Evolutionary conservation across 2,888 invertebrate species (phyloP), one percentile per base, ranked within the genome.

Genomic region (Yponomeuta cagnagella): DNA sequence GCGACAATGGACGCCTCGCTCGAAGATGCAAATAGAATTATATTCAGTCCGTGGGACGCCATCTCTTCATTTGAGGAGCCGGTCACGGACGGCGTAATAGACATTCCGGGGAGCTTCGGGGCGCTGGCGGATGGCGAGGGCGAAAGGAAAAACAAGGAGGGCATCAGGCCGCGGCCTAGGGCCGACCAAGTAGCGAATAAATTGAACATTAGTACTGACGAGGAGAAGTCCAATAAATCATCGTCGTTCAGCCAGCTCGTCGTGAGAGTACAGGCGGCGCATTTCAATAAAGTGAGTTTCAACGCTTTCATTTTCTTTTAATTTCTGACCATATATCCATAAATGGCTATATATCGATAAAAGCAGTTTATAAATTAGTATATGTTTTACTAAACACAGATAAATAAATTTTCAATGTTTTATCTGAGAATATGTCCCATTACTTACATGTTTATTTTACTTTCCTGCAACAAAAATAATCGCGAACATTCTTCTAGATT

Each of bases 1-100:
- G 83, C 84, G 81, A 86, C 87, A 83, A 84, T 84, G 74, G 90
- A 91, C 80, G 80, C 89, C 73, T 91, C 90, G 71, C 85, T 92
- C 73, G 92, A 92, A 82, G 90, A 92, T 81, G 92, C 90, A 80
- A 92, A 92, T 84, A 89, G 90, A 86, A 92, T 92, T 82, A 92
- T 92, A 87, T 92, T 92, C 83, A 92, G 91, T 82, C 92, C 92
- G 70, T 92, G 92, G 92, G 91, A 92, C 74, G 81, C 92, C 79
- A 85, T 91, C 79, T 86, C 90, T 71, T 88, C 89, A 63, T 90
- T 83, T 82, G 92, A 90, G 74, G 90, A 90, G 72, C 77, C 87
- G 63, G 89, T 84, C 74, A 91, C 90, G 76, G 90, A 90, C 80
- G 52, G 52, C 2, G 83, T 90, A 78, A 85, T 89, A 84, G 90